A percentile compares a stretch with the other conserved stretches of the same genome.
phyloP scores from a whole-genome alignment of 2,113 vertebrate genomes.

The Campylorhamphus procurvoides region DNA sequence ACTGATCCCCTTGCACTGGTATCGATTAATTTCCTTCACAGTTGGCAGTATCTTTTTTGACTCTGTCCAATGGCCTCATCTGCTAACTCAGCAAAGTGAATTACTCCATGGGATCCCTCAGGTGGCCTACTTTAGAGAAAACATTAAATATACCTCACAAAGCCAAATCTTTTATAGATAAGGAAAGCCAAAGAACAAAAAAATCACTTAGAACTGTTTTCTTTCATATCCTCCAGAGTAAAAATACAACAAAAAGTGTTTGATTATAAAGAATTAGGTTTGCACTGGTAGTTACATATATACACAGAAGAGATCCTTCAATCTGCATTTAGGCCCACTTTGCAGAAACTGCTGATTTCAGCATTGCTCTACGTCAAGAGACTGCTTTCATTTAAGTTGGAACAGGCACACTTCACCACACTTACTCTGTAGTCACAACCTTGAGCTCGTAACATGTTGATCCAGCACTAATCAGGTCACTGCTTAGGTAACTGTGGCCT shows the following conservation, averaged over 20 bases:
- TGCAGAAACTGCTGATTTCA: conserved; percentile 45
- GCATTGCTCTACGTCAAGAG: not conserved
- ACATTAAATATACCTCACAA: conserved; percentile 41
- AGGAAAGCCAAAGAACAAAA: not conserved
- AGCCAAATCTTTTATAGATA: conserved; percentile 22
- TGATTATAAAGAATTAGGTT: conserved; percentile 72
- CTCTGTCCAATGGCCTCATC: conserved; percentile 18
- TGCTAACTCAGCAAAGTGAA: conserved; percentile 50
- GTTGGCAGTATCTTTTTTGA: not conserved
- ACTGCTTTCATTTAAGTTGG: conserved; percentile 54
- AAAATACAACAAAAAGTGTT: conserved; percentile 59
- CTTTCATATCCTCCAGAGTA: conserved; percentile 17
- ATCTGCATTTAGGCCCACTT: conserved; percentile 36
- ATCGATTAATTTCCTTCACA: conserved; percentile 24
- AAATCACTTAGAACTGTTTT: conserved; percentile 5
- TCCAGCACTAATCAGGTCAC: conserved; percentile 68
- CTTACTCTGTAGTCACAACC: conserved; percentile 64
- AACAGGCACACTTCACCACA: conserved; percentile 53
- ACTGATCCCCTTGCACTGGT: not conserved
- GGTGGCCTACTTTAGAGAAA: conserved; percentile 63
- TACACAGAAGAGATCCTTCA: conserved; percentile 38
- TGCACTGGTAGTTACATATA: conserved; percentile 20
- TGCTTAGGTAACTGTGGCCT: conserved; percentile 41
- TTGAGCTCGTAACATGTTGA: conserved; percentile 56
- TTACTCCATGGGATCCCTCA: conserved; percentile 45